A percentile compares a stretch with the other conserved stretches of the same genome.
Evolutionary conservation across 2,888 invertebrate species (phyloP).

Genomic region (Altica lythri): DNA sequence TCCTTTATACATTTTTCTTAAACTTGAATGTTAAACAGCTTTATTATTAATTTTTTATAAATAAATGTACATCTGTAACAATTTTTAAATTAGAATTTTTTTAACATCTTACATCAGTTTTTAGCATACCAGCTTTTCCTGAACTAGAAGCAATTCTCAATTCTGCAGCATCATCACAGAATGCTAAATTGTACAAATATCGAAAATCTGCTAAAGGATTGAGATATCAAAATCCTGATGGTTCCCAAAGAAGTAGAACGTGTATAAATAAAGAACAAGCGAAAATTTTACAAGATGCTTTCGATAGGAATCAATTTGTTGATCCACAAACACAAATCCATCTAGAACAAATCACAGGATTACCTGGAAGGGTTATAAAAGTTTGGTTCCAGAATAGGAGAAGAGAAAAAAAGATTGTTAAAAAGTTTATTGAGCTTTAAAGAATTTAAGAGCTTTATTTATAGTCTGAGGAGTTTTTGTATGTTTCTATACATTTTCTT

Average conservation of each 20-base stretch:
- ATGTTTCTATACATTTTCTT: no score
- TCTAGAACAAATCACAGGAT: conserved; percentile 28
- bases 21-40: no score
- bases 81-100: no score
- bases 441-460: no score
- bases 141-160: conserved; percentile 21
- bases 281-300: conserved; percentile 29
- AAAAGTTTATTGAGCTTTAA: conserved; percentile 11
- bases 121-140: conserved; percentile 26
- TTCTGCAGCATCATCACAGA: background rate
- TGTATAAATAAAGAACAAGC: conserved; percentile 33
- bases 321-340: conserved; percentile 24
- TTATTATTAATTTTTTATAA: no score
- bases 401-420: conserved; percentile 27
- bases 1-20: no score
- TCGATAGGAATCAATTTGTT: conserved; percentile 31
- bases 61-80: no score
- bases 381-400: conserved; percentile 37
- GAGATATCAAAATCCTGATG: conserved; percentile 10
- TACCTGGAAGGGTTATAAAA: conserved; percentile 29
- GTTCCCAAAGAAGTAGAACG: conserved; percentile 27
- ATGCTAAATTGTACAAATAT: conserved; percentile 31
- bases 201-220: conserved; percentile 27
- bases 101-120: conserved; percentile 24
- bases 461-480: no score